Evolutionary conservation across 2,888 invertebrate species (phyloP).

Genomic region (Andrena dorsata): DNA sequence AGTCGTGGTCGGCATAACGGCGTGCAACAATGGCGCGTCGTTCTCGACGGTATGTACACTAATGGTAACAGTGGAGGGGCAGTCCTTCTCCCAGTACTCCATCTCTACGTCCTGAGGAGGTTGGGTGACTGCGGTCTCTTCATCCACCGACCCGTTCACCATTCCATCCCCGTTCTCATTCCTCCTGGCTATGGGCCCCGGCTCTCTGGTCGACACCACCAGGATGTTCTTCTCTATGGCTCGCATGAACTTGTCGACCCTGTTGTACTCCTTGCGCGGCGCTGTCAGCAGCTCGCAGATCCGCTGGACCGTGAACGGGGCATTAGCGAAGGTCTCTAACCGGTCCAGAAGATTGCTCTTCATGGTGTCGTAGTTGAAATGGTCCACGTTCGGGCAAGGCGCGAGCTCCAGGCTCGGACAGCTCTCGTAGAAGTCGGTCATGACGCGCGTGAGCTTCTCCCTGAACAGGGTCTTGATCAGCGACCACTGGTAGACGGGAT

Average conservation of each 20-base stretch:
- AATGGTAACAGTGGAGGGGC: conserved; percentile 73
- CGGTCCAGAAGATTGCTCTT: conserved; percentile 93
- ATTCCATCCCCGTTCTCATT: conserved; percentile 84
- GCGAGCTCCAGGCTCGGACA: conserved; percentile 92
- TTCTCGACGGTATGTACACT: conserved; percentile 71
- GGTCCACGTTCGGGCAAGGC: conserved; percentile 95
- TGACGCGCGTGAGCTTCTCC: conserved; percentile 94
- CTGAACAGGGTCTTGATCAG: conserved; percentile 94
- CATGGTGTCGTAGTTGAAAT: conserved; percentile 95
- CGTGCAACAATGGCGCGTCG: conserved; percentile 70
- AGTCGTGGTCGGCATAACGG: conserved; percentile 68
- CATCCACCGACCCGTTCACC: conserved; percentile 82
- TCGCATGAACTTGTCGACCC: conserved; percentile 98
- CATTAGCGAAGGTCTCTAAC: conserved; percentile 93
- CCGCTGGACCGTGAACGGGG: conserved; percentile 98
- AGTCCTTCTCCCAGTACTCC: conserved; percentile 83
- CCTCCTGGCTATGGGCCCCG: conserved; percentile 82
- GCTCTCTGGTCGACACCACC: conserved; percentile 89
- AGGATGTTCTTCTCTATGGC: conserved; percentile 98
- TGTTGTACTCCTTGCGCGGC: conserved; percentile 97
- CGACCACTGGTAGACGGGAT: conserved; percentile 97
- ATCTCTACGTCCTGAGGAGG: conserved; percentile 80
- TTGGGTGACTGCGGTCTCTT: conserved; percentile 73
- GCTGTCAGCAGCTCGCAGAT: conserved; percentile 96
- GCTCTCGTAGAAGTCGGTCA: conserved; percentile 94